Evolutionary conservation across 2,888 invertebrate species (phyloP).

Genomic region (Gerris lacustris): DNA sequence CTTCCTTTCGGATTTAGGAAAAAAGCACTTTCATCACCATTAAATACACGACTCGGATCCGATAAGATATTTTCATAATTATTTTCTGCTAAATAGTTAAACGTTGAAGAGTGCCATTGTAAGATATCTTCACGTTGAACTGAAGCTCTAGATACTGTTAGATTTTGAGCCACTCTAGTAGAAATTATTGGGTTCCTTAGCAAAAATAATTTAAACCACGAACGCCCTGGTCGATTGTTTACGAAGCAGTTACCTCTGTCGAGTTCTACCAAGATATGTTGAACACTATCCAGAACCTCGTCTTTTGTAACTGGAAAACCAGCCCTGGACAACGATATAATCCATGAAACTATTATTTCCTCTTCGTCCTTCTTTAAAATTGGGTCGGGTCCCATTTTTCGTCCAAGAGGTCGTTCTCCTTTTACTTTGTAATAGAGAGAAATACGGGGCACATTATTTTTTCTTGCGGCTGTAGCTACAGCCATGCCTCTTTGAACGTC

Average conservation of each 20-base stretch:
- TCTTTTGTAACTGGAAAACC: constrained; percentile 27
- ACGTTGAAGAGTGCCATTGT: constrained; percentile 23
- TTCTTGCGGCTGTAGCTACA: constrained; percentile 10
- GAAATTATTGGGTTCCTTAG: constrained; percentile 24
- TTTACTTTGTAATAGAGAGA: constrained; percentile 13
- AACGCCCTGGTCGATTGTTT: constrained; percentile 24
- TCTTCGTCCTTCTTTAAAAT: constrained; percentile 21
- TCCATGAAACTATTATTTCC: constrained; percentile 26
- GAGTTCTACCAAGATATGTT: constrained; percentile 16
- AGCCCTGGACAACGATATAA: constrained; percentile 21
- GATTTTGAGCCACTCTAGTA: constrained; percentile 23
- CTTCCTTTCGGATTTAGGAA: constrained; percentile 26
- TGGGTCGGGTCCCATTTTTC: constrained; percentile 12
- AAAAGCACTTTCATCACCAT: constrained; percentile 27
- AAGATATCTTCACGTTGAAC: constrained; percentile 22
- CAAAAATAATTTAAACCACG: constrained; percentile 24
- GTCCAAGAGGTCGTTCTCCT: constrained; percentile 4
- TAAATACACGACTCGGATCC: constrained; percentile 26
- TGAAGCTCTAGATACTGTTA: constrained; percentile 21
- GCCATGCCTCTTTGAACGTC: constrained; percentile 8
- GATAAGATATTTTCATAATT: constrained; percentile 18
- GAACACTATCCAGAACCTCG: constrained; percentile 26
- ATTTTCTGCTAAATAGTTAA: constrained; percentile 22
- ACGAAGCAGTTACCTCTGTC: constrained; percentile 21
- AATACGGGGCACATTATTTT: constrained; percentile 1